These are phyloP conservation scores for Coremacera marginata DNA, from an alignment of 2,888 invertebrate species.

Conservation along the genomic window DNA sequence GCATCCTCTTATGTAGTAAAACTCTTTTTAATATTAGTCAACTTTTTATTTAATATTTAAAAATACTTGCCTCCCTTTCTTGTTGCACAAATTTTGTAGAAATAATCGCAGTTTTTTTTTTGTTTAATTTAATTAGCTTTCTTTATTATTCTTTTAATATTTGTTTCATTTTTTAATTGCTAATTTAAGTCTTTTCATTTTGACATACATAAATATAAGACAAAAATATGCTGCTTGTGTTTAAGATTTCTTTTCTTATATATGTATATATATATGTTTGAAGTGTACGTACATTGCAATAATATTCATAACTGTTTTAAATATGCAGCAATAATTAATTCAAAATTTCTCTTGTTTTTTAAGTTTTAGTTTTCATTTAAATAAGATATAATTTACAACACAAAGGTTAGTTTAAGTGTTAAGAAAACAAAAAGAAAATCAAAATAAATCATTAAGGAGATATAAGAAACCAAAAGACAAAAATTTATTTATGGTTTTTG, in stretches of 20 bases:
- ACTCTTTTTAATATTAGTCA: background rate
- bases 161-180: constrained; percentile 19
- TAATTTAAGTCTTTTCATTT: constrained; percentile 32
- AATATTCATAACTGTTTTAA: constrained; percentile 18
- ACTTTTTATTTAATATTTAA: background rate
- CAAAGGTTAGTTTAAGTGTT: constrained; percentile 8
- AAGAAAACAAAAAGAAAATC: constrained; percentile 31
- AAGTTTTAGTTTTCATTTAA: constrained; percentile 17
- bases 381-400: constrained; percentile 25
- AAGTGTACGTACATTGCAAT: constrained; percentile 28
- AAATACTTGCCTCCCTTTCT: background rate
- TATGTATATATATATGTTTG: constrained; percentile 1
- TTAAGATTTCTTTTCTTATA: constrained; percentile 9
- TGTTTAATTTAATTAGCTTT: constrained; percentile 5
- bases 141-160: constrained; percentile 7
- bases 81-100: background rate
- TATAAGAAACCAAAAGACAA: constrained; percentile 52
- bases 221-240: constrained; percentile 5
- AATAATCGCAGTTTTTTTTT: background rate
- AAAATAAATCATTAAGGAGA: constrained; percentile 3
- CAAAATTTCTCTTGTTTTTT: constrained; percentile 10
- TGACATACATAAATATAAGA: constrained; percentile 16
- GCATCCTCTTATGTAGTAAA: background rate
- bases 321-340: constrained; percentile 8
- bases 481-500: constrained; percentile 50